Evolutionary conservation across 2,888 invertebrate genomes (phyloP).

Genomic region (Gastracanthus pulcherrimus): DNA sequence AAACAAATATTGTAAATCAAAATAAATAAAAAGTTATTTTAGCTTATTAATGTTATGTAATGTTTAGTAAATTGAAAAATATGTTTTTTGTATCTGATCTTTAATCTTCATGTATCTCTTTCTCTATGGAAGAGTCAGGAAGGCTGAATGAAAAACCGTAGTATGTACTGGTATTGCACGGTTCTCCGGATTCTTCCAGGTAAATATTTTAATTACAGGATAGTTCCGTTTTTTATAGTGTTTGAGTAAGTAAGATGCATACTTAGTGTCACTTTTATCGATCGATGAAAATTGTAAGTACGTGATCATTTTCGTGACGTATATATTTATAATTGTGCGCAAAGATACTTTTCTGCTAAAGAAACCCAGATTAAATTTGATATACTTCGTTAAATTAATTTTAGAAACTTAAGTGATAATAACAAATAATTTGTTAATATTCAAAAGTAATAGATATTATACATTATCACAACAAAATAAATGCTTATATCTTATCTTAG

Average conservation of each 20-base stretch:
- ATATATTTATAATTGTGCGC: background rate
- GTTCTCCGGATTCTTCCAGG: background rate
- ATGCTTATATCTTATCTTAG: too few relatives aligned
- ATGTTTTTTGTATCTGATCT: background rate
- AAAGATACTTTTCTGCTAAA: background rate
- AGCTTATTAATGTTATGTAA: background rate
- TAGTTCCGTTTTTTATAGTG: background rate
- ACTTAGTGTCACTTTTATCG: background rate
- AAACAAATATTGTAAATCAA: background rate
- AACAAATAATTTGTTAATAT: too few relatives aligned
- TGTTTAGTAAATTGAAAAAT: background rate
- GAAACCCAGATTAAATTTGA: too few relatives aligned
- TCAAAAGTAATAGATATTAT: too few relatives aligned
- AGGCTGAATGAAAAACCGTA: background rate
- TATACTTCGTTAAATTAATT: too few relatives aligned
- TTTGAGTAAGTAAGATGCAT: too few relatives aligned
- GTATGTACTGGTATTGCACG: background rate
- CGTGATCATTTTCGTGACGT: background rate
- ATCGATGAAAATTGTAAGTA: background rate
- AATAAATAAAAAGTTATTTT: background rate
- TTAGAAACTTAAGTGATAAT: too few relatives aligned
- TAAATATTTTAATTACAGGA: constrained; percentile 8
- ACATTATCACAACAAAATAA: too few relatives aligned
- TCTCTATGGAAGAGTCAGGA: background rate
- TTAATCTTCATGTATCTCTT: background rate